Percentiles rank a stretch among this genome's conserved stretches.
These are phyloP conservation scores for Limnephilus auricula DNA, from an alignment of 2,888 invertebrate species.

Conservation along the genomic window DNA sequence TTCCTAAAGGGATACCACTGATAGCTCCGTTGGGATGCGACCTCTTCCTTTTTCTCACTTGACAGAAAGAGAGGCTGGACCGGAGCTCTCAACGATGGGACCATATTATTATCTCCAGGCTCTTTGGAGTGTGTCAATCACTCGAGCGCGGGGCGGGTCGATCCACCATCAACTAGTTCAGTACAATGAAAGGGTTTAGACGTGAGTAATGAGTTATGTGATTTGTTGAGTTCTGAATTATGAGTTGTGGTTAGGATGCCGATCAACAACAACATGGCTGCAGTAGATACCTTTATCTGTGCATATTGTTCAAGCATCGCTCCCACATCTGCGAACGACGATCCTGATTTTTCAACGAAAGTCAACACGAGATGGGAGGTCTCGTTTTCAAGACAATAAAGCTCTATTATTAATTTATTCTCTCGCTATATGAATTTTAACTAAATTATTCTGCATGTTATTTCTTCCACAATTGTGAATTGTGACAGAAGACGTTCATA, in stretches of 20 bases:
- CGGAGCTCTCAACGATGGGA: background rate
- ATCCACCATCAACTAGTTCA: background rate
- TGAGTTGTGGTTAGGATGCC: background rate
- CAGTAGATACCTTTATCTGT: background rate
- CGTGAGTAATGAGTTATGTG: background rate
- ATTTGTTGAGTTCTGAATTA: background rate
- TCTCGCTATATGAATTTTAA: background rate
- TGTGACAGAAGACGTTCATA: background rate
- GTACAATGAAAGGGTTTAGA: background rate
- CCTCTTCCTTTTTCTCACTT: background rate
- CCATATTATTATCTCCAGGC: background rate
- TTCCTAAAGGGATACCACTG: background rate
- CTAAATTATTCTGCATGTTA: background rate
- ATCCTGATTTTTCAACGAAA: background rate
- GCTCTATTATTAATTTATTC: background rate
- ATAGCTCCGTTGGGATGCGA: background rate
- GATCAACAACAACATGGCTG: background rate
- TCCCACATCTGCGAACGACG: background rate
- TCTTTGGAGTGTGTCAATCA: slow-evolving; percentile 17
- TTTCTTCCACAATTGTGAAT: background rate
- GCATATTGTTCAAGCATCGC: background rate
- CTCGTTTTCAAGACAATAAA: background rate
- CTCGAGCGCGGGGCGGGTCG: background rate
- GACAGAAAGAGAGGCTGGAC: background rate
- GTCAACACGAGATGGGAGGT: background rate